Evolutionary conservation across 1,140 invertebrate species (phyloP).

Genomic region (Cyphomyrmex costatus): DNA sequence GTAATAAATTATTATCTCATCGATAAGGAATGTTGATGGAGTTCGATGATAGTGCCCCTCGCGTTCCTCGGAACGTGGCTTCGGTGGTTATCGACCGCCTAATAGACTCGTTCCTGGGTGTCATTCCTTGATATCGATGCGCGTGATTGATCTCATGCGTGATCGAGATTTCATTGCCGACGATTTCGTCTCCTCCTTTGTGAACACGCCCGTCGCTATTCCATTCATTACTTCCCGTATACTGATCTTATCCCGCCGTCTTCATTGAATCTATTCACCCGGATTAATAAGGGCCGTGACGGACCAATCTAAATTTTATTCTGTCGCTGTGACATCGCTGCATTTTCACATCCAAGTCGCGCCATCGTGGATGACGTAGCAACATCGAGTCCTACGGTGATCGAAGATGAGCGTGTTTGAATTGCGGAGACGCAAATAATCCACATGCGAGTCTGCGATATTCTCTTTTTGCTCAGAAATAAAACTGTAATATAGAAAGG

Average conservation of each 20-base stretch:
- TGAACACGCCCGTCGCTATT: constrained; percentile 53
- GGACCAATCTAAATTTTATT: constrained; percentile 64
- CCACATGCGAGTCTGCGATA: background rate
- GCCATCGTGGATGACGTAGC: constrained; percentile 20
- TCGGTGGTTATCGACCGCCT: constrained; percentile 79
- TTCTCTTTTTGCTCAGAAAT: background rate
- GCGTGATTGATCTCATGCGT: constrained; percentile 67
- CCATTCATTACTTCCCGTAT: constrained; percentile 63
- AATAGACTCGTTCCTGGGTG: constrained; percentile 81
- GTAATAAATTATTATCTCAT: constrained; percentile 85
- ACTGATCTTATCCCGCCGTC: constrained; percentile 66
- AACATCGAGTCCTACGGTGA: background rate
- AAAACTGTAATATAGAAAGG: background rate
- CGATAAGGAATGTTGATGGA: constrained; percentile 85
- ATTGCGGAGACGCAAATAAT: background rate
- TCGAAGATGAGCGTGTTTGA: too few relatives aligned
- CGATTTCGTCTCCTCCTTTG: constrained; percentile 1
- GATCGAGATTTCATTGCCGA: constrained; percentile 63
- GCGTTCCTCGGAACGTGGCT: constrained; percentile 74
- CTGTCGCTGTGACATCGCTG: constrained; percentile 27
- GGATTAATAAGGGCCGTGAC: constrained; percentile 64
- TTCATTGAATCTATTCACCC: constrained; percentile 69
- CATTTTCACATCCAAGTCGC: background rate
- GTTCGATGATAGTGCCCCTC: constrained; percentile 76
- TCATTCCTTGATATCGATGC: constrained; percentile 75